phyloP scores from a whole-genome alignment of 2,888 invertebrate genomes.

The Pasiphila rectangulata region DNA sequence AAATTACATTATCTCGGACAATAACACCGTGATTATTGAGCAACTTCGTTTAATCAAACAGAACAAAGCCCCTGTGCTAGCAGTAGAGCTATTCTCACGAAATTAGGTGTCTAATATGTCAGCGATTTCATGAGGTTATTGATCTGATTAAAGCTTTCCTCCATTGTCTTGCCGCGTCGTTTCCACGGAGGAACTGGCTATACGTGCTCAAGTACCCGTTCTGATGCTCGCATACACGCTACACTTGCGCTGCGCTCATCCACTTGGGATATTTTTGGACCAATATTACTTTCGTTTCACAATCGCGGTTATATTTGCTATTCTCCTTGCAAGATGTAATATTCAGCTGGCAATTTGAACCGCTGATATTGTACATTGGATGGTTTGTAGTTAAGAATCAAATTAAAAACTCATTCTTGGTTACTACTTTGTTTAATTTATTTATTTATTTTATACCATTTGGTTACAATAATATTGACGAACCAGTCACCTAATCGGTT shows the following conservation, averaged over 20 bases:
- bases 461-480: no score
- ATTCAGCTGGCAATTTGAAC: background rate
- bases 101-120: conserved; percentile 50
- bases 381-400: background rate
- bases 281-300: conserved; percentile 55
- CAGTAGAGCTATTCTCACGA: conserved; percentile 10
- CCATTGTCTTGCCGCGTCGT: conserved; percentile 62
- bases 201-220: conserved; percentile 68
- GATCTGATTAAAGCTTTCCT: conserved; percentile 67
- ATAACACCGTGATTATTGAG: background rate
- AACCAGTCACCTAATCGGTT: background rate
- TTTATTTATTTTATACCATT: no score
- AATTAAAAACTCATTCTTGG: background rate
- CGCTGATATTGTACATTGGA: background rate
- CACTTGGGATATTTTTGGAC: conserved; percentile 50
- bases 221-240: conserved; percentile 29
- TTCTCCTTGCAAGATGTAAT: conserved; percentile 35
- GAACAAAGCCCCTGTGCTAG: background rate
- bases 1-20: conserved; percentile 1
- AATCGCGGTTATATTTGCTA: conserved; percentile 46
- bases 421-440: no score
- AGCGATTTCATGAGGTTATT: conserved; percentile 64
- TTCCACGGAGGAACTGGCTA: conserved; percentile 51
- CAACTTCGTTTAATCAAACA: background rate
- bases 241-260: conserved; percentile 27